Evolutionary conservation across 2,888 invertebrate genomes (phyloP).

Genomic region (Trachelus stipa): DNA sequence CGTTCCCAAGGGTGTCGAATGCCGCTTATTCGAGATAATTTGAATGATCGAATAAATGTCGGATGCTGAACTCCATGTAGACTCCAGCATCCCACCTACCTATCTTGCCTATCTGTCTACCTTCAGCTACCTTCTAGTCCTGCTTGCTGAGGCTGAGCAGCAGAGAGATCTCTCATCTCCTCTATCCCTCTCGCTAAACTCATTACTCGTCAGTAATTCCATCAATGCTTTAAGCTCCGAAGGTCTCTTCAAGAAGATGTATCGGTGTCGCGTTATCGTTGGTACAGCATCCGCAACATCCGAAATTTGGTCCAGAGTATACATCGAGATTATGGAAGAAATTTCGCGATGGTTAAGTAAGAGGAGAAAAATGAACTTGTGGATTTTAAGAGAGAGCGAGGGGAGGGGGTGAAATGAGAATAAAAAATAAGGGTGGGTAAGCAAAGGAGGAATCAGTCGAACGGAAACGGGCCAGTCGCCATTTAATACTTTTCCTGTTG

Average conservation of each 20-base stretch:
- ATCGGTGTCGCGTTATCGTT: constrained; percentile 26
- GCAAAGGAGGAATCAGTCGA: constrained; percentile 39
- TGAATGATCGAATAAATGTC: constrained; percentile 54
- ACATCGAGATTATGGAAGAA: not conserved
- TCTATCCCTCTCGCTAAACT: constrained; percentile 60
- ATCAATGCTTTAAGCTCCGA: constrained; percentile 60
- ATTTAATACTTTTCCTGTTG: constrained; percentile 60
- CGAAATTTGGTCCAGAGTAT: not conserved
- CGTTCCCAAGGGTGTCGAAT: not conserved
- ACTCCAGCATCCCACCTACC: constrained; percentile 18
- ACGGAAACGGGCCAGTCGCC: constrained; percentile 52
- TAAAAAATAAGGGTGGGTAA: not conserved
- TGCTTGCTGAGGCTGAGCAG: not conserved
- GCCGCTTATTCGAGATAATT: constrained; percentile 39
- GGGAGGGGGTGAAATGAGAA: not conserved
- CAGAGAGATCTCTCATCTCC: constrained; percentile 49
- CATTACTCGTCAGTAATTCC: constrained; percentile 63
- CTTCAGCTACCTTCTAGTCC: not conserved
- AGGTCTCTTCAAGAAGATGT: constrained; percentile 49
- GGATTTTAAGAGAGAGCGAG: constrained; percentile 23
- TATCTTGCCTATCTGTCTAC: not conserved
- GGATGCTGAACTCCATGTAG: not conserved
- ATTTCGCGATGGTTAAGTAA: constrained; percentile 27
- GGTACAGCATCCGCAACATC: not conserved
- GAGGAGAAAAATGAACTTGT: constrained; percentile 21